Percentiles rank a stretch among this genome's conserved stretches.
phyloP scores from a whole-genome alignment of 2,113 vertebrate species.

The Tautogolabrus adspersus region DNA sequence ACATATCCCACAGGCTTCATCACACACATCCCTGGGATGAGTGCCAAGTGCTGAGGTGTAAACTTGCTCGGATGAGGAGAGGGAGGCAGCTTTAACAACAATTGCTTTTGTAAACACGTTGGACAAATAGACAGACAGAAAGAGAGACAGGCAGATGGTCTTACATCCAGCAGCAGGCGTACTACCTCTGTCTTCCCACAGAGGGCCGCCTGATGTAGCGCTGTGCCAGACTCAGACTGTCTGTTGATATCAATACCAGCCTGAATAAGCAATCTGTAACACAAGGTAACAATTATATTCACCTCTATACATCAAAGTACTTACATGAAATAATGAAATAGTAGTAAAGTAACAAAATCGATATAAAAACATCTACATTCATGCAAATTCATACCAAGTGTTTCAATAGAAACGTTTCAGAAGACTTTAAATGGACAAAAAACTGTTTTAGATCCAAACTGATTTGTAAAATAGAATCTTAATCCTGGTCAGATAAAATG shows the following conservation, averaged over 20 bases:
- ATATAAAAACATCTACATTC: no score
- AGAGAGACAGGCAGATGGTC: constrained; percentile 52
- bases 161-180: constrained; percentile 96
- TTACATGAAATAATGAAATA: background rate
- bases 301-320: background rate
- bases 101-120: constrained; percentile 42
- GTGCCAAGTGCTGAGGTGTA: constrained; percentile 32
- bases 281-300: constrained; percentile 12
- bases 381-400: background rate
- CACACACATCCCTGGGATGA: constrained; percentile 23
- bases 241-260: constrained; percentile 98
- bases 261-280: constrained; percentile 92
- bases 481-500: background rate
- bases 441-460: no score
- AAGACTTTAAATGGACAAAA: background rate
- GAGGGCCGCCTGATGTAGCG: constrained; percentile 95
- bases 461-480: background rate
- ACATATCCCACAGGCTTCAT: constrained; percentile 35
- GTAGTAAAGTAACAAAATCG: no score
- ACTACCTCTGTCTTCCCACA: constrained; percentile 98
- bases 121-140: background rate
- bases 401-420: background rate
- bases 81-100: constrained; percentile 34
- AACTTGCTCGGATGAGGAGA: constrained; percentile 32
- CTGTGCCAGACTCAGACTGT: constrained; percentile 96